These are phyloP conservation scores for Andrena flavipes DNA, from an alignment of 2,888 invertebrate species.

Conservation along the genomic window DNA sequence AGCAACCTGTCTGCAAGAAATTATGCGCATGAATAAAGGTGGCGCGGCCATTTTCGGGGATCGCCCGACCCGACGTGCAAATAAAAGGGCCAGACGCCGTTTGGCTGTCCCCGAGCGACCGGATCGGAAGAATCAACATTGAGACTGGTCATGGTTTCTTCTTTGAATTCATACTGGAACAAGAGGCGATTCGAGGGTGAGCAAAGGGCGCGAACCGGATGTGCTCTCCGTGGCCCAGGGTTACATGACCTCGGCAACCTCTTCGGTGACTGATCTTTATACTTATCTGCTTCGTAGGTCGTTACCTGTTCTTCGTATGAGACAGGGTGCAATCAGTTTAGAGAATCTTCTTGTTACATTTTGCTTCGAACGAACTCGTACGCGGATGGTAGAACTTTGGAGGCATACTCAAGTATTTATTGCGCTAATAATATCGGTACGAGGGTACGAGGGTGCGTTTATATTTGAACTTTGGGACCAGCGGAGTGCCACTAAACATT, in stretches of 20 bases:
- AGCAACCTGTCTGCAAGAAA: constrained; percentile 69
- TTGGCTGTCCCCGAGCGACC: constrained; percentile 58
- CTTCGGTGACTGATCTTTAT: constrained; percentile 44
- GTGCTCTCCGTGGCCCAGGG: constrained; percentile 67
- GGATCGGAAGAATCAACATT: constrained; percentile 78
- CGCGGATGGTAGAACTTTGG: too few relatives aligned
- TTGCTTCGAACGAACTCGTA: neutral
- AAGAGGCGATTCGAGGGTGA: constrained; percentile 45
- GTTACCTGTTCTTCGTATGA: constrained; percentile 37
- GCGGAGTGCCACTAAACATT: too few relatives aligned
- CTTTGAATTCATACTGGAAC: constrained; percentile 47
- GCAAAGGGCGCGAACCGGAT: constrained; percentile 68
- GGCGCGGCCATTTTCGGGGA: constrained; percentile 43
- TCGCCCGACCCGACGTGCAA: constrained; percentile 52
- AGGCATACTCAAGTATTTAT: too few relatives aligned
- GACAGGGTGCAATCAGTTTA: neutral
- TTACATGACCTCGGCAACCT: constrained; percentile 72
- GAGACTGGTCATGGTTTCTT: constrained; percentile 83
- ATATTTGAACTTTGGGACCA: too few relatives aligned
- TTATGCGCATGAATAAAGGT: constrained; percentile 66
- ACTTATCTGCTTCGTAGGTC: constrained; percentile 54
- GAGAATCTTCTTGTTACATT: neutral
- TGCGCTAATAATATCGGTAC: too few relatives aligned
- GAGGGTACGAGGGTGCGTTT: too few relatives aligned
- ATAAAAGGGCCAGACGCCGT: constrained; percentile 38